Base-by-base conservation (phyloP, 1,140 invertebrate genomes). In the Cherax quadricarinatus region DNA sequence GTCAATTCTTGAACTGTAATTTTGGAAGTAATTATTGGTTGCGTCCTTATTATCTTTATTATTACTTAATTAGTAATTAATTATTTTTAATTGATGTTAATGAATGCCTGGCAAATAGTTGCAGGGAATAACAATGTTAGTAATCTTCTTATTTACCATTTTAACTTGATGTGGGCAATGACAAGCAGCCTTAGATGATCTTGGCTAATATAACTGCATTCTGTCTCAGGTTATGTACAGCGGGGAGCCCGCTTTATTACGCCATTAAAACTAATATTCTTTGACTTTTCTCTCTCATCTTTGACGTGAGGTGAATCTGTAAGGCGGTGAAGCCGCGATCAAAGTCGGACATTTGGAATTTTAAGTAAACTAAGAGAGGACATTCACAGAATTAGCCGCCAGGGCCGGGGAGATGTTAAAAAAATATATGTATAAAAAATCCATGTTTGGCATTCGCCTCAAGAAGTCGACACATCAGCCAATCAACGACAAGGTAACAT, bases 231-330 rank as follows among this genome's bases (percentile, higher is more conserved):
- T 66, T 18, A 14, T 66, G 21, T n/a, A 1, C 24, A 21, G 9
- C 70, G 24, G 70, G 70, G 70, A 30, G 24, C 24, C 70, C 7
- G 21, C 24, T 30, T 75, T 75, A 75, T 30, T 16, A 75, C 6
- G 70, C 70, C 24, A 75, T 75, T 75, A 75, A 75, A 24, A 24
- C n/a, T 75, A 75, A 75, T 75, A 75, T 75, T 75, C 70, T 75
- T 75, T 75, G 70, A 75, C 24, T 24, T 75, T 21, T 75, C 62
- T 66, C 18, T 75, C 70, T 30, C 70, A 18, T 75, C 1, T 24
- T 6, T 30, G 70, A 75, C 70, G 70, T 75, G 70, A 10, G 7
- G n/a, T 75, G 70, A 75, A 75, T 75, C 70, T 7, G 21, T 75
- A 75, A 75, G 24, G 24, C 70, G 24, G 24, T 30, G 70, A 30